Evolutionary conservation across 2,797 vertebrate genomes (phyloP), one percentile per base, ranked within the genome.

Genomic region (Sphaeramia orbicularis): DNA sequence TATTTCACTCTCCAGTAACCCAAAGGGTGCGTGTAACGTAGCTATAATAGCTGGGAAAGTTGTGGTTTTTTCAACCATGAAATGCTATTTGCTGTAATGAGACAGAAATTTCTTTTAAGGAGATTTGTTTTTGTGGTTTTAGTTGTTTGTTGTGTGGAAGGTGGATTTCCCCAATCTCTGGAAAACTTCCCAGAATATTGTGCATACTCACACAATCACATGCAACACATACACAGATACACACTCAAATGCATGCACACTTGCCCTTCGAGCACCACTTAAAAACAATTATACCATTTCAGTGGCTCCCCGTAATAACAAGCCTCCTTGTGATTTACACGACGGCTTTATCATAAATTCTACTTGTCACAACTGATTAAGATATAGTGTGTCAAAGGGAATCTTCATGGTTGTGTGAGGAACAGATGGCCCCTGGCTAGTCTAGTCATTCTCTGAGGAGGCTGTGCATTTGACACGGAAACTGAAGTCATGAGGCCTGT

Each of bases 231-330:
- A 42, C 30, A 58, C 60, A 56, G 59, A 64, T 52, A 50, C 41
- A 24, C 49, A 64, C 47, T 40, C 37, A 61, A 42, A 65, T 10
- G 18, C 49, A 67, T 19, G 14, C 45, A 59, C 57, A 63, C 57
- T 66, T 79, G 65, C 18, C 70, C 58, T 80, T 72, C 56, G 57
- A 81, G 68, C 71, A 12, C 48, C 76, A 81, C 87, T 88, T 89
- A 75, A 85, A 89, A 92, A 88, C 82, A 91, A 89, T 90, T 88
- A 87, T 66, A 75, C 53, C 70, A 77, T 86, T 81, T 78, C 56
- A 64, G 65, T 81, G 78, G 58, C 67, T 86, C 68, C 74, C 51
- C 80, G 77, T 84, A 88, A 91, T 89, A 81, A 90, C 84, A 87
- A 84, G 73, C 44, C 67, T 85, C 55, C 49, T 68, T 76, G 62